phyloP scores from a whole-genome alignment of 2,888 invertebrate species.

The Drosophila setosimentum region DNA sequence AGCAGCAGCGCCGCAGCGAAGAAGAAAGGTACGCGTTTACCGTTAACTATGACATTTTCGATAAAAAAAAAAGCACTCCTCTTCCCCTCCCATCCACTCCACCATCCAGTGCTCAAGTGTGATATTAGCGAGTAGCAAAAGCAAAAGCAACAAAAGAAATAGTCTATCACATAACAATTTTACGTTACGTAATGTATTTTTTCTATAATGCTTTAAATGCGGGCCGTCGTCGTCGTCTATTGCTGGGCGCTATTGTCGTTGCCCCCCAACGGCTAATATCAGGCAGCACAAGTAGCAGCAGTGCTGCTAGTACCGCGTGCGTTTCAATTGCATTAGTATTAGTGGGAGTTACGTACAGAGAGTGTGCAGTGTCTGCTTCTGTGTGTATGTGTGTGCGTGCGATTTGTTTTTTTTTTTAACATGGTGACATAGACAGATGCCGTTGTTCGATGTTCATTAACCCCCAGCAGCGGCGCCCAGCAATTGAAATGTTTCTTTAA shows the following conservation, averaged over 20 bases:
- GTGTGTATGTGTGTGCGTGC: constrained; percentile 3
- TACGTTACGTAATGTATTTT: constrained; percentile 79
- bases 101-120: constrained; percentile 18
- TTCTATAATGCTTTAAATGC: constrained; percentile 74
- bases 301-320: constrained; percentile 48
- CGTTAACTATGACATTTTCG: constrained; percentile 60
- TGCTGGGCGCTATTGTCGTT: constrained; percentile 53
- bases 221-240: constrained; percentile 51
- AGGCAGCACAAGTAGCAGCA: constrained; percentile 1
- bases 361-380: not conserved
- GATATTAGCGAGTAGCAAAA: constrained; percentile 38
- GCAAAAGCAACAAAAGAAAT: constrained; percentile 19
- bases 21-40: constrained; percentile 75
- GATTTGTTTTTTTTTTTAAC: constrained; percentile 49
- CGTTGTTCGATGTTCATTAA: constrained; percentile 72
- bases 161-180: constrained; percentile 77
- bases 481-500: constrained; percentile 67
- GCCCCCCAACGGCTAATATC: constrained; percentile 29
- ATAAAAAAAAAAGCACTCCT: constrained; percentile 25
- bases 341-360: constrained; percentile 46
- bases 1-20: constrained; percentile 45
- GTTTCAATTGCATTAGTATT: constrained; percentile 59
- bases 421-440: constrained; percentile 57
- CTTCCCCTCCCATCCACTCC: not conserved
- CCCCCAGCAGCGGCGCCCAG: constrained; percentile 53